Base-by-base conservation (phyloP, 2,888 invertebrate genomes). In the Aleiodes leptofemur region DNA sequence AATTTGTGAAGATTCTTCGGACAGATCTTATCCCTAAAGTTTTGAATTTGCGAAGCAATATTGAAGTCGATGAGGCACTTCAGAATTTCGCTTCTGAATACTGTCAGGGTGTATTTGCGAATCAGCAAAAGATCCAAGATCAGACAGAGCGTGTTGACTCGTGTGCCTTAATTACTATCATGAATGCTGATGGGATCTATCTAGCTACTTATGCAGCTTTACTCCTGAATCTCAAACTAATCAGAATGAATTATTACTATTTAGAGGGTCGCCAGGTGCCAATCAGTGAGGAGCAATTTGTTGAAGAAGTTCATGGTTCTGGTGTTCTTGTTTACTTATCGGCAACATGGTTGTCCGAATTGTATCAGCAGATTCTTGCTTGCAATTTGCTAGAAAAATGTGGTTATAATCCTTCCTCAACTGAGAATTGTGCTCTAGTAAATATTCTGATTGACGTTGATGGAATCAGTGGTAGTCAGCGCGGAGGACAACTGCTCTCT, bases 101-200 rank as follows among this genome's bases (percentile, higher is more conserved):
- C 83, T 98, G 97, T 88, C 95, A 97, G 90, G 94, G 85, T 48
- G 88, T 89, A 5, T 89, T 88, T 50, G 82, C 83, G 7, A 83
- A 85, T 11, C 88, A 88, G 76, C 89, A 89, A 71, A 86, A 84
- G 64, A 80, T 87, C 3, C 87, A 89, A 55, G 86, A 85, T 72
- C 82, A 87, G 66, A 84, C 82, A 8, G 85, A 80, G 3, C 83
- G 79, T 50, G 79, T 79, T 0, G 87, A 89, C 51, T 82, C 86
- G 8, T 88, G 93, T 1, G 92, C 93, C 57, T 92, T 93, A 4
- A 90, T 93, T 1, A 94, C 94, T 50, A 95, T 96, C 59, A 95
- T 98, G 91, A 98, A 98, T 89, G 98, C 97, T 0, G 98, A 98
- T 90, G 98, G 98, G 29, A 95, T 98, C 55, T 98, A 98, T 87